Percentiles rank a stretch among this genome's conserved stretches.
These are phyloP conservation scores for Lepus americanus DNA, from an alignment of 2,113 vertebrate species.

Conservation along the genomic window DNA sequence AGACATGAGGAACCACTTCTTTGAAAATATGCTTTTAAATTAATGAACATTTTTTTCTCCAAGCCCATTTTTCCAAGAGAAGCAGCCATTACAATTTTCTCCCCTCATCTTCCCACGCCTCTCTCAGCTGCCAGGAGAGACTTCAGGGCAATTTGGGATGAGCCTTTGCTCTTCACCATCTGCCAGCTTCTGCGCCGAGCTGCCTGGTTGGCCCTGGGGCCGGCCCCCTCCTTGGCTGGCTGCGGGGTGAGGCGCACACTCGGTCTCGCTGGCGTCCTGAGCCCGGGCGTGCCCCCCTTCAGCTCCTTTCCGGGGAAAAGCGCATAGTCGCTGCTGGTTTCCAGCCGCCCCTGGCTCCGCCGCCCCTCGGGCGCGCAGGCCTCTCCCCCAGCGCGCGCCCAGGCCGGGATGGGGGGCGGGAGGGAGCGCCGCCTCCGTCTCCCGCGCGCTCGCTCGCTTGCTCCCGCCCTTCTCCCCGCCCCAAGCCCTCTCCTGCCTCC, in stretches of 20 bases:
- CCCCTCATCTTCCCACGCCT: too few relatives aligned
- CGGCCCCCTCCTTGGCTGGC: not conserved
- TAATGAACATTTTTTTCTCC: not conserved
- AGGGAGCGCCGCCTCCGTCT: constrained; percentile 74
- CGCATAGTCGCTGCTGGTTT: not conserved
- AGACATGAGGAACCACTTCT: not conserved
- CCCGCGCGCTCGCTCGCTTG: constrained; percentile 34
- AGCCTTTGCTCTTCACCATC: not conserved
- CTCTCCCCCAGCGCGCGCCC: constrained; percentile 74
- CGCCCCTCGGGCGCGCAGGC: not conserved
- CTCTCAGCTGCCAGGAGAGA: not conserved
- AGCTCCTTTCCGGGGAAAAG: not conserved
- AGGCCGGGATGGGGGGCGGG: constrained; percentile 86
- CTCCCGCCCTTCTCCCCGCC: constrained; percentile 69
- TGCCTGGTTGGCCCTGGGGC: not conserved
- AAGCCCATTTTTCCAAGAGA: not conserved
- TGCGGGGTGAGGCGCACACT: not conserved
- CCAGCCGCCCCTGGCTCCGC: not conserved
- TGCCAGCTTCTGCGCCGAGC: not conserved
- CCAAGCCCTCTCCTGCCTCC: constrained; percentile 44
- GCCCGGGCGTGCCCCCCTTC: not conserved
- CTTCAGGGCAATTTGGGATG: not conserved
- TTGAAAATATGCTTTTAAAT: constrained; percentile 16
- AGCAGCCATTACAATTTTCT: not conserved
- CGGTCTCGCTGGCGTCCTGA: not conserved